phyloP scores from a whole-genome alignment of 2,888 invertebrate species.

The Eupithecia pulchellata region DNA sequence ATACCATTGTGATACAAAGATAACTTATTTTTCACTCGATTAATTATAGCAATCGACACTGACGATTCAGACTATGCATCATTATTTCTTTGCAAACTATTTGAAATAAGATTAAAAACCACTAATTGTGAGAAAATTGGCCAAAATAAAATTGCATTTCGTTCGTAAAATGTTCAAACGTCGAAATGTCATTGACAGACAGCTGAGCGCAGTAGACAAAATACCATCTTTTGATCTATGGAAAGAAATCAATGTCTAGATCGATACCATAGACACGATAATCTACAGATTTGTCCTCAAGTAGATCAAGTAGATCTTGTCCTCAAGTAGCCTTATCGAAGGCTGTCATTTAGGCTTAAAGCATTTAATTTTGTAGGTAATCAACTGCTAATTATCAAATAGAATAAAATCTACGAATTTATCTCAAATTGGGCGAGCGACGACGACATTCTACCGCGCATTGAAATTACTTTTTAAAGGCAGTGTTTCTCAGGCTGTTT shows the following conservation, averaged over 20 bases:
- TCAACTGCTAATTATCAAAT: too few species aligned
- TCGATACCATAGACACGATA: constrained; percentile 34
- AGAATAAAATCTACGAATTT: too few species aligned
- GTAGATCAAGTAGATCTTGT: too few species aligned
- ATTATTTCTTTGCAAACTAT: constrained; percentile 28
- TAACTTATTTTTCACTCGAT: constrained; percentile 42
- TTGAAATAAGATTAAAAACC: constrained; percentile 43
- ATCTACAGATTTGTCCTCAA: background rate
- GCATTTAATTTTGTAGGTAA: too few species aligned
- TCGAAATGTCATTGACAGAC: constrained; percentile 76
- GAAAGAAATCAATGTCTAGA: constrained; percentile 67
- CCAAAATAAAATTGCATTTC: constrained; percentile 61
- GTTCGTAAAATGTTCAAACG: constrained; percentile 68
- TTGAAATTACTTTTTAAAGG: too few species aligned
- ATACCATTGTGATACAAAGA: constrained; percentile 67
- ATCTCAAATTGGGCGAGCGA: too few species aligned
- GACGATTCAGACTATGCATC: constrained; percentile 13
- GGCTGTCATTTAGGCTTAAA: too few species aligned
- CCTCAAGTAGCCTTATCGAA: too few species aligned
- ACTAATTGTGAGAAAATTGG: constrained; percentile 46
- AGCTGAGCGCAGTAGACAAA: constrained; percentile 78
- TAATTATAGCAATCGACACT: constrained; percentile 27
- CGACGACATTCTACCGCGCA: too few species aligned
- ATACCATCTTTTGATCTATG: constrained; percentile 64
- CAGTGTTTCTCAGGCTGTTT: too few species aligned